Conservation (phyloP, 1,140 invertebrate genomes). For the Spodoptera frugiperda region DNA sequence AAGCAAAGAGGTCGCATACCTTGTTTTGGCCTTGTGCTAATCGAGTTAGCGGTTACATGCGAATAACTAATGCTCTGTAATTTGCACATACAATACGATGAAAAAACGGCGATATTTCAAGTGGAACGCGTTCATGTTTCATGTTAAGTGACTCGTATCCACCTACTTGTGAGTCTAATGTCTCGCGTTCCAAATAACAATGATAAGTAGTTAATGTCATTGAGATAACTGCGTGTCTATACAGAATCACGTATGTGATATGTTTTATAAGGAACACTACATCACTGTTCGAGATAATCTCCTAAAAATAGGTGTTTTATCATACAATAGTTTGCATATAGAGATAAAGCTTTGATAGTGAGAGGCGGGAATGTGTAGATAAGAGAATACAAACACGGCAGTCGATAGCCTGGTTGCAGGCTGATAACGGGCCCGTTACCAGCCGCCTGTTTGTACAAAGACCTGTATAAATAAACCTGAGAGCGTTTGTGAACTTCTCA, state of each 20-base stretch:
- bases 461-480: slow-evolving; percentile 61
- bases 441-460: slow-evolving; percentile 58
- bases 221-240: slow-evolving; percentile 46
- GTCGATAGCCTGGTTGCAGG: slow-evolving; percentile 81
- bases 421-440: slow-evolving; percentile 70
- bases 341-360: slow-evolving; percentile 70
- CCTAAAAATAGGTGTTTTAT: slow-evolving; percentile 73
- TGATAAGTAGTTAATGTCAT: slow-evolving; percentile 52
- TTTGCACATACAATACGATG: slow-evolving; percentile 68
- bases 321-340: slow-evolving; percentile 64
- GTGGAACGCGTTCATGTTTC: slow-evolving; percentile 49
- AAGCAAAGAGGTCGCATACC: slow-evolving; percentile 80
- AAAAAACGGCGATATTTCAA: slow-evolving; percentile 58
- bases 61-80: slow-evolving; percentile 73
- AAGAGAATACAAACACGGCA: slow-evolving; percentile 77
- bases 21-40: slow-evolving; percentile 80
- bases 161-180: slow-evolving; percentile 53
- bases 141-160: slow-evolving; percentile 44
- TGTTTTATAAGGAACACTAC: slow-evolving; percentile 43
- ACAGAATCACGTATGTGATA: slow-evolving; percentile 49
- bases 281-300: slow-evolving; percentile 51
- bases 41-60: slow-evolving; percentile 74
- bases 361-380: slow-evolving; percentile 72
- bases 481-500: slow-evolving; percentile 44
- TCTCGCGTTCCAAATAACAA: slow-evolving; percentile 61